Conservation (phyloP, 2,888 invertebrate species). For the Oscheius onirici region DNA sequence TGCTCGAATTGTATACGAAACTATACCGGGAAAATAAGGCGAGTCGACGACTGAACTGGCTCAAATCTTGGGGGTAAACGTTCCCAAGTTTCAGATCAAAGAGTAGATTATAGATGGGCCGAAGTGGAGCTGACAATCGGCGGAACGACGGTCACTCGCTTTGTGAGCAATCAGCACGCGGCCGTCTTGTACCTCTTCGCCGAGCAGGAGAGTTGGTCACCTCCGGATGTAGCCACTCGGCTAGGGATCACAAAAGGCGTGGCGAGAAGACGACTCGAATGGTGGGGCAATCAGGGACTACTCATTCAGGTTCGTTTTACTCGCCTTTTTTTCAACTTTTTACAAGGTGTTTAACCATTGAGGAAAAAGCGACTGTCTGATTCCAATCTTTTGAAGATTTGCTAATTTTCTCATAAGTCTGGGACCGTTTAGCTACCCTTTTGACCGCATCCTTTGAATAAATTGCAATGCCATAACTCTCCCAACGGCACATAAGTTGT, state of each 20-base stretch:
- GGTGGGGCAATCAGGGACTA: slow-evolving; percentile 54
- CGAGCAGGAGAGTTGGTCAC: slow-evolving; percentile 59
- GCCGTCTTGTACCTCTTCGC: slow-evolving; percentile 57
- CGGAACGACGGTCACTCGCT: slow-evolving; percentile 48
- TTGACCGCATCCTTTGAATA: too few species aligned
- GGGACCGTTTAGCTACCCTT: too few species aligned
- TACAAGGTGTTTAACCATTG: too few species aligned
- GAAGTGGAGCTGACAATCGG: slow-evolving; percentile 56
- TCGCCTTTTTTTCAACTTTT: too few species aligned
- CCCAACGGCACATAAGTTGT: too few species aligned
- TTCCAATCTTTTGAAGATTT: too few species aligned
- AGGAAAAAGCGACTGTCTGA: too few species aligned
- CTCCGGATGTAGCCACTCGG: slow-evolving; percentile 48
- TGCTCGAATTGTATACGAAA: slow-evolving; percentile 43
- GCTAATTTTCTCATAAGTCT: too few species aligned
- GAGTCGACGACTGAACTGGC: slow-evolving; percentile 54
- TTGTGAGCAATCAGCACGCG: slow-evolving; percentile 55
- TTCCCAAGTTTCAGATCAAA: too few species aligned
- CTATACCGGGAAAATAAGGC: slow-evolving; percentile 42
- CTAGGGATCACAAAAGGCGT: slow-evolving; percentile 39
- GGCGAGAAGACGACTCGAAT: slow-evolving; percentile 56
- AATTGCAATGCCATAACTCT: too few species aligned
- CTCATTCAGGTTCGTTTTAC: slow-evolving; percentile 23
- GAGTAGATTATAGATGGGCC: too few species aligned
- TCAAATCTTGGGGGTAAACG: slow-evolving; percentile 44